Evolutionary conservation across 2,797 vertebrate genomes (phyloP).

Genomic region (Fistularia commersonii): DNA sequence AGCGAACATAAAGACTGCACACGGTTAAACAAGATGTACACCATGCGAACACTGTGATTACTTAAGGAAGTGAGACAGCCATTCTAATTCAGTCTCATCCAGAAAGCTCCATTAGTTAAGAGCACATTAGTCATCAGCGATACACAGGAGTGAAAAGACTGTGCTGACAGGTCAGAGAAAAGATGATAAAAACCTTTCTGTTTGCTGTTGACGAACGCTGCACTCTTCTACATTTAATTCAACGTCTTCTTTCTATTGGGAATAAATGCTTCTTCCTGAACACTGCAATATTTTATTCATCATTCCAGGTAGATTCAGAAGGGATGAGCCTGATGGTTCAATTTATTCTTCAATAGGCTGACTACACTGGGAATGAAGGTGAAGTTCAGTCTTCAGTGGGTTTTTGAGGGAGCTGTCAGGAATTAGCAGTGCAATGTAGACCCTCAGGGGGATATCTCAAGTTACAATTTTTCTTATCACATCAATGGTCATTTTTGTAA

Average conservation of each 20-base stretch:
- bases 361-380: not conserved
- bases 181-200: slow-evolving; percentile 37
- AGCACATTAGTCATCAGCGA: slow-evolving; percentile 52
- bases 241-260: slow-evolving; percentile 26
- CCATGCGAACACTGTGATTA: slow-evolving; percentile 17
- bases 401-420: too few relatives aligned
- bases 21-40: slow-evolving; percentile 16
- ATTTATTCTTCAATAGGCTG: not conserved
- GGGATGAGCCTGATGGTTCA: slow-evolving; percentile 1
- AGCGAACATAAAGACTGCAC: not conserved
- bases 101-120: slow-evolving; percentile 43
- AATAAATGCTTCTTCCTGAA: slow-evolving; percentile 27
- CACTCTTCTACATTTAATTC: slow-evolving; percentile 41
- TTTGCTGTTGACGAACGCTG: slow-evolving; percentile 3
- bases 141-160: slow-evolving; percentile 39
- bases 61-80: slow-evolving; percentile 35
- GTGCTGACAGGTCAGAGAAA: slow-evolving; percentile 44
- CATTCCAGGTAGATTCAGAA: not conserved
- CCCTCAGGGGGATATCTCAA: too few relatives aligned
- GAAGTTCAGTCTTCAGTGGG: too few relatives aligned
- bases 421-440: too few relatives aligned
- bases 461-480: too few relatives aligned
- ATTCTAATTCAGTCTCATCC: slow-evolving; percentile 17
- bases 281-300: slow-evolving; percentile 21
- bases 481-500: too few relatives aligned